Evolutionary conservation across 2,113 vertebrate genomes (phyloP), one percentile per base, ranked within the genome.

Genomic region (Heteronetta atricapilla): DNA sequence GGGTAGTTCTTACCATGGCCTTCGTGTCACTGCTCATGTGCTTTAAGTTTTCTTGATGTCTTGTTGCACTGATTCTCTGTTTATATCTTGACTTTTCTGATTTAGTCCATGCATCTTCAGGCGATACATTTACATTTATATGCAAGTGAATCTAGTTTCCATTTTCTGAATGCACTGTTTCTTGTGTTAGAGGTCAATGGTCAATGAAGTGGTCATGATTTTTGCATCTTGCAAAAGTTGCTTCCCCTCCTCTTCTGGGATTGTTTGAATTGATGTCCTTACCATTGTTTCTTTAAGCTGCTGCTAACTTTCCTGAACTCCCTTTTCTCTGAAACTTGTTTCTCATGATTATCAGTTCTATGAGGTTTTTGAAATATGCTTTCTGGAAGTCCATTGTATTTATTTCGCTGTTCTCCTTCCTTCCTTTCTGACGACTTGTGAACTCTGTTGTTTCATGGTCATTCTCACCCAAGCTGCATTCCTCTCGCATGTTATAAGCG

Each of bases 381-480:
- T 97, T 95, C 94, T 95, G 94, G 94, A 97, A 97, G 91, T 95
- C 94, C 89, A 96, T 97, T 96, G 96, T 94, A 74, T 92, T 97
- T 93, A 84, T 94, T 96, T 93, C 95, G 89, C 89, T 85, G 81
- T 75, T 97, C 93, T 90, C 90, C 69, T 93, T 94, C 76, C 69
- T 94, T 96, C 73, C 80, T 96, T 92, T 95, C 90, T 73, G 92
- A 81, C 3, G 7, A 73, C 88, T 90, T n/a, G 53, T 93, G 91
- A 97, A 93, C 88, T 88, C 21, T 85, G 88, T 78, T 93, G 80
- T 96, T 97, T 93, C 77, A 34, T 91, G 89, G 89, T 75, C 89
- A 50, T 93, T 96, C 88, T 97, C 60, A 90, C 80, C 48, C 66
- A 40, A 72, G 74, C 93, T 87, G 83, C 93, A 92, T 97, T 96